Percentiles rank a stretch among this genome's conserved stretches.
phyloP scores from a whole-genome alignment of 2,888 invertebrate species.

The Oscheius sp. region DNA sequence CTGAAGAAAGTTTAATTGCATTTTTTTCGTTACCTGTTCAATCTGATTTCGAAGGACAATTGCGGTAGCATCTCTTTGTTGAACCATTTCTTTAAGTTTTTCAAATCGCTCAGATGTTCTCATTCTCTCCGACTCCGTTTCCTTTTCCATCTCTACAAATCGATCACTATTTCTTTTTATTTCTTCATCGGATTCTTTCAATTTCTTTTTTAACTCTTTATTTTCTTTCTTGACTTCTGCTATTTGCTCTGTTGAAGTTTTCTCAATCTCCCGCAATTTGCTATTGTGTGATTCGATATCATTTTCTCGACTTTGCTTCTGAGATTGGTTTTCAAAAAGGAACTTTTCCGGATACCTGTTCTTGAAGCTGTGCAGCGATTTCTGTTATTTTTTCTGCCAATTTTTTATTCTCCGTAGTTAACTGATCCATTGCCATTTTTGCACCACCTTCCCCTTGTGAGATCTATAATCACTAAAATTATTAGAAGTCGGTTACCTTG shows the following conservation, averaged over 20 bases:
- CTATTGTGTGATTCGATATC: slow-evolving; percentile 32
- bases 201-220: slow-evolving; percentile 38
- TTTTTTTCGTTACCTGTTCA: neutral
- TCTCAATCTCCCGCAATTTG: slow-evolving; percentile 2
- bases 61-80: slow-evolving; percentile 30
- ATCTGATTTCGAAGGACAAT: slow-evolving; percentile 36
- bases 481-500: slow-evolving; percentile 31
- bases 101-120: slow-evolving; percentile 37
- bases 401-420: slow-evolving; percentile 47
- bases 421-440: slow-evolving; percentile 54
- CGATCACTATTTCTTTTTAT: slow-evolving; percentile 34
- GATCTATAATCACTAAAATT: slow-evolving; percentile 33
- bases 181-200: slow-evolving; percentile 45
- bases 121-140: slow-evolving; percentile 50
- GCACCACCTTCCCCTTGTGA: slow-evolving; percentile 56
- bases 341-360: neutral
- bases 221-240: slow-evolving; percentile 33
- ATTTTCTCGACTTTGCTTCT: slow-evolving; percentile 42
- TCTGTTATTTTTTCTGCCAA: slow-evolving; percentile 38
- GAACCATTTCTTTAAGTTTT: slow-evolving; percentile 44
- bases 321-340: slow-evolving; percentile 38
- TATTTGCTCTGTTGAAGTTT: neutral
- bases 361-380: slow-evolving; percentile 18
- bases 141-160: slow-evolving; percentile 56
- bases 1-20: neutral